phyloP scores from a whole-genome alignment of 2,113 vertebrate genomes.

The Alosa alosa region DNA sequence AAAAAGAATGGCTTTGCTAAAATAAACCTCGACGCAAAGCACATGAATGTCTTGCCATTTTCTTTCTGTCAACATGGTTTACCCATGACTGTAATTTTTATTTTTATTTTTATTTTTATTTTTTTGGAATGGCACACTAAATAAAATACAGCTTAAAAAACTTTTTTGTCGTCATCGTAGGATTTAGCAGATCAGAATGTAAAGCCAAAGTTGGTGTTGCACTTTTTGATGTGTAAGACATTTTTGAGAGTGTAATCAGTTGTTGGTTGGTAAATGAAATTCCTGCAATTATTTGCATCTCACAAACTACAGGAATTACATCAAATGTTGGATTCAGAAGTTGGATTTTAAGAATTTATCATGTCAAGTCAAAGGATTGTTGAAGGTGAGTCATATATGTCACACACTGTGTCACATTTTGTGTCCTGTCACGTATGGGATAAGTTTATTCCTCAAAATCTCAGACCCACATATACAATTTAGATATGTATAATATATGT shows the following conservation, averaged over 20 bases:
- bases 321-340: no score
- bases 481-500: neutral
- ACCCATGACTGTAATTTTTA: constrained; percentile 36
- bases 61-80: constrained; percentile 41
- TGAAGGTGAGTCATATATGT: no score
- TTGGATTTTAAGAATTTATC: no score
- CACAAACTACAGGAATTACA: no score
- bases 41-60: constrained; percentile 56
- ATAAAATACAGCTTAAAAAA: constrained; percentile 64
- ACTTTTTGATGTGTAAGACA: no score
- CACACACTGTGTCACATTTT: no score
- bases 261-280: neutral
- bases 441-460: neutral
- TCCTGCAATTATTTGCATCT: no score
- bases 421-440: neutral
- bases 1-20: constrained; percentile 85
- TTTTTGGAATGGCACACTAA: constrained; percentile 61
- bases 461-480: neutral
- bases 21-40: constrained; percentile 79
- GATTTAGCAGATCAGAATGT: constrained; percentile 29
- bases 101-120: constrained; percentile 43
- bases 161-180: neutral
- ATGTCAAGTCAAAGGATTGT: no score
- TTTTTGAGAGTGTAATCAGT: neutral
- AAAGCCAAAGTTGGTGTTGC: constrained; percentile 8